Evolutionary conservation across 2,113 vertebrate genomes (phyloP).

Genomic region (Orthonyx spaldingii): DNA sequence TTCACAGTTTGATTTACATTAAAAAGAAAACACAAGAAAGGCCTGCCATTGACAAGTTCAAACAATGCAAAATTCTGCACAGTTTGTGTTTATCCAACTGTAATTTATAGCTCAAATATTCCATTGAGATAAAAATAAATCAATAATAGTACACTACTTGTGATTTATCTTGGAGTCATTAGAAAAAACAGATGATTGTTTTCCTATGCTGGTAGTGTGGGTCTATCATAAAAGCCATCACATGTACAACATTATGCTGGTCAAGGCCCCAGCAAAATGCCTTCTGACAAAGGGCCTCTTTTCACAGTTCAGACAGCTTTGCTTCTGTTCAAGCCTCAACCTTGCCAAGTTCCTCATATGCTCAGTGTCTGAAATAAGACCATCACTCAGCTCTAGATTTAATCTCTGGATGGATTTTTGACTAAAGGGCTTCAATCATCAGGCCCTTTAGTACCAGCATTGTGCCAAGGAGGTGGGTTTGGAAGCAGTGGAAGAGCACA

Average conservation of each 20-base stretch:
- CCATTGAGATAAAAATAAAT: conserved; percentile 57
- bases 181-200: not conserved
- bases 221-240: not conserved
- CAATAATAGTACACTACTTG: conserved; percentile 27
- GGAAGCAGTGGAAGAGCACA: not conserved
- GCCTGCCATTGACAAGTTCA: conserved; percentile 43
- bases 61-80: conserved; percentile 40
- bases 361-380: not conserved
- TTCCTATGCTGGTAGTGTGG: not conserved
- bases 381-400: not conserved
- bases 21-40: conserved; percentile 41
- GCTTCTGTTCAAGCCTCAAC: conserved; percentile 20
- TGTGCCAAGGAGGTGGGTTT: not conserved
- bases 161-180: conserved; percentile 12
- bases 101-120: conserved; percentile 51
- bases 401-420: not conserved
- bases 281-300: not conserved
- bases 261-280: conserved; percentile 11
- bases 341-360: conserved; percentile 10
- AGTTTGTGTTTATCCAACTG: conserved; percentile 24
- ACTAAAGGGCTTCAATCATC: not conserved
- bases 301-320: not conserved
- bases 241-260: not conserved
- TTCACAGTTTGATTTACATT: conserved; percentile 64
- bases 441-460: not conserved